phyloP scores from a whole-genome alignment of 2,113 vertebrate genomes.

The Xiphophorus maculatus region DNA sequence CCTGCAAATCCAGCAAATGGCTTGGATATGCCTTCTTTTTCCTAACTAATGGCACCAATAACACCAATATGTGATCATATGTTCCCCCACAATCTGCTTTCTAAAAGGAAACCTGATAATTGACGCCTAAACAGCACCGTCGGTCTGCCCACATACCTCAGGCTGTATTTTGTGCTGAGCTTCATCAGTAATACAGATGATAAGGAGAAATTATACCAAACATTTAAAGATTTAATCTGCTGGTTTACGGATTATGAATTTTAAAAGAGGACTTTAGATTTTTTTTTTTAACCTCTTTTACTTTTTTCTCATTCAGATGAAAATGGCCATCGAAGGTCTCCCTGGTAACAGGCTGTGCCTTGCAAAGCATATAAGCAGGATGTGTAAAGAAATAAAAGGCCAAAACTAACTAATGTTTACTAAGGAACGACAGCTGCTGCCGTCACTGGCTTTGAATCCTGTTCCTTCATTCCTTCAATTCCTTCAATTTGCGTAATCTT shows the following conservation, averaged over 20 bases:
- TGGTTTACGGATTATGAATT: neutral
- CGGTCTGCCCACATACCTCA: neutral
- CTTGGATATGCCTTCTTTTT: too few relatives aligned
- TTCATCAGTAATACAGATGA: neutral
- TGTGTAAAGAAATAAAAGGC: constrained; percentile 43
- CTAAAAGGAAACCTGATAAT: neutral
- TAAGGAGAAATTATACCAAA: too few relatives aligned
- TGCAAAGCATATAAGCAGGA: constrained; percentile 21
- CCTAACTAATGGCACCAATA: too few relatives aligned
- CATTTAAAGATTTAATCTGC: neutral
- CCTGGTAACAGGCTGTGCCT: constrained; percentile 33
- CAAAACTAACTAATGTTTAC: constrained; percentile 5
- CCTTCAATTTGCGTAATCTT: too few relatives aligned
- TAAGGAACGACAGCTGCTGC: constrained; percentile 12
- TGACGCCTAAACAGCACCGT: too few relatives aligned
- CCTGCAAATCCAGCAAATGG: too few relatives aligned
- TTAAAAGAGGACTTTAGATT: neutral
- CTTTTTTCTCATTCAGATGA: constrained; percentile 17
- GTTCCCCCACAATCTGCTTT: too few relatives aligned
- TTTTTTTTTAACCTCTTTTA: constrained; percentile 9
- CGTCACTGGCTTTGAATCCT: constrained; percentile 1
- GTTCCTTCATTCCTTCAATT: neutral
- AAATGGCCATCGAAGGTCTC: constrained; percentile 21
- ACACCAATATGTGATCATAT: too few relatives aligned
- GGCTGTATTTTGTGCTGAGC: neutral